phyloP scores from a whole-genome alignment of 2,797 vertebrate genomes.

The Ctenosaura bakeri region DNA sequence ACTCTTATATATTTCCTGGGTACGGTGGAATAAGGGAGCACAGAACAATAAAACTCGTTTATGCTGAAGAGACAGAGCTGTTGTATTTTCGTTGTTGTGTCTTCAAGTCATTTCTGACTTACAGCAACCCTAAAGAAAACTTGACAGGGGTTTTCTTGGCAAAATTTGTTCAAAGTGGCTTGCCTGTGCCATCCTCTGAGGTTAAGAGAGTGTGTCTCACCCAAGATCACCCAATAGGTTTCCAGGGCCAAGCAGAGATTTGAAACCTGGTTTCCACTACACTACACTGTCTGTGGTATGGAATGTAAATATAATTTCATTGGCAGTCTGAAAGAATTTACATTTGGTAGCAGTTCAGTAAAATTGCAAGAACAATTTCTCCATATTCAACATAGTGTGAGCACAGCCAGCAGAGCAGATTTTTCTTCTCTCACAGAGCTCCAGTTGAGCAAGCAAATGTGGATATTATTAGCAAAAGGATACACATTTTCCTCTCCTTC shows the following conservation, averaged over 20 bases:
- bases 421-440: background rate
- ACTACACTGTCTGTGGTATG: background rate
- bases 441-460: background rate
- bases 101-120: too few species aligned
- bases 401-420: slow-evolving; percentile 22
- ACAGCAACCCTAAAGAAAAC: too few species aligned
- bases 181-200: too few species aligned
- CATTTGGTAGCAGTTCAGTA: slow-evolving; percentile 24
- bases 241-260: too few species aligned
- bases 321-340: slow-evolving; percentile 49
- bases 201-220: too few species aligned
- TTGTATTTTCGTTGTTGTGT: background rate
- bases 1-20: background rate
- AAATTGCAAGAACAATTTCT: slow-evolving; percentile 51
- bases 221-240: too few species aligned
- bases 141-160: too few species aligned
- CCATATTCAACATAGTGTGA: slow-evolving; percentile 38
- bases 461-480: background rate
- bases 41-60: slow-evolving; percentile 53
- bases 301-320: slow-evolving; percentile 50
- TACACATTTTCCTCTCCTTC: background rate
- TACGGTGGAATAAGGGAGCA: background rate
- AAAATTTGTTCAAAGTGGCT: too few species aligned
- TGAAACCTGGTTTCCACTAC: too few species aligned
- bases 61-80: slow-evolving; percentile 45